A percentile compares a stretch with the other conserved stretches of the same genome.
phyloP scores from a whole-genome alignment of 2,113 vertebrate species.

The Carollia perspicillata region DNA sequence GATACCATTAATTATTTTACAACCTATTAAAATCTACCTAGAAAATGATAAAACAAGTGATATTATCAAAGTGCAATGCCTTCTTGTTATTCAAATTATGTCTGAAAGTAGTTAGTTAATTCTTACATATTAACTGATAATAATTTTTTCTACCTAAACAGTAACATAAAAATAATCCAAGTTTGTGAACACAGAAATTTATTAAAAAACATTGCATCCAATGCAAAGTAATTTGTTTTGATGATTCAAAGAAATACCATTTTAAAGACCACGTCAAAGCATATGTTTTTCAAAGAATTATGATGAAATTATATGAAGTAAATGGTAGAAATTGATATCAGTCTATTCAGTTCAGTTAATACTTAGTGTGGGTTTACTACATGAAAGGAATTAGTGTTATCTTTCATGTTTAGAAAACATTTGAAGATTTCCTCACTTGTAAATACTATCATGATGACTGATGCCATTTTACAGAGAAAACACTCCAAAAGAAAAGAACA shows the following conservation, averaged over 20 bases:
- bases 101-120: neutral
- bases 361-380: neutral
- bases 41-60: slow-evolving; percentile 14
- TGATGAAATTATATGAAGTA: neutral
- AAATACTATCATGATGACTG: neutral
- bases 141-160: neutral
- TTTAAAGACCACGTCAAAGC: neutral
- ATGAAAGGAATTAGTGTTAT: neutral
- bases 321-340: neutral
- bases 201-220: neutral
- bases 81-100: neutral
- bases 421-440: neutral
- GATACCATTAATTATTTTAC: neutral
- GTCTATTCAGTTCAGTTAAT: neutral
- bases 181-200: neutral
- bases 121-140: neutral
- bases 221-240: neutral
- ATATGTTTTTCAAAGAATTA: neutral
- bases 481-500: neutral
- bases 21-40: neutral
- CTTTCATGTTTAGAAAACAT: neutral
- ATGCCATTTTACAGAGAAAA: neutral
- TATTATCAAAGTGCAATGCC: neutral
- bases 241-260: neutral
- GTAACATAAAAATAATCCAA: neutral